Percentiles rank a stretch among this genome's conserved stretches.
Evolutionary conservation across 1,140 invertebrate species (phyloP).

Genomic region (Sarcophaga bullata): DNA sequence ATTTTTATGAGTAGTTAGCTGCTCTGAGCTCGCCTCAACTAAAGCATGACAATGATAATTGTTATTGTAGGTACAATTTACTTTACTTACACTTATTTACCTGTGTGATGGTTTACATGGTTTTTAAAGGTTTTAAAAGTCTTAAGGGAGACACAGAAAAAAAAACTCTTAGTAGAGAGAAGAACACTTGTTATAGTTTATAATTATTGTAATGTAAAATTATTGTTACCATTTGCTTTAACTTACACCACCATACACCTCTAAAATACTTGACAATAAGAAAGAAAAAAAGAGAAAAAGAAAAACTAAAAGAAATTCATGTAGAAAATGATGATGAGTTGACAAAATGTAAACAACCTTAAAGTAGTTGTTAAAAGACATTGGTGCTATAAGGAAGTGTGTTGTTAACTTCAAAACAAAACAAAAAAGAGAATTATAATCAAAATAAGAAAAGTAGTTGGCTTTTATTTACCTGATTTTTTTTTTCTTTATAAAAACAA

Average conservation of each 20-base stretch:
- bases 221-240: too few species aligned
- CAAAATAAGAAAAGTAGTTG: neutral
- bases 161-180: neutral
- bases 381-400: conserved; percentile 34
- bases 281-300: neutral
- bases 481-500: neutral
- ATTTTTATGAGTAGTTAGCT: neutral
- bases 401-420: neutral
- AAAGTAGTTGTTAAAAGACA: conserved; percentile 27
- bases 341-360: conserved; percentile 38
- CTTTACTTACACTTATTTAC: too few species aligned
- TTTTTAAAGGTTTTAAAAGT: too few species aligned
- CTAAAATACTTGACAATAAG: too few species aligned
- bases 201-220: too few species aligned
- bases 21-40: too few species aligned
- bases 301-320: conserved; percentile 12
- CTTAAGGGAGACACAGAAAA: too few species aligned
- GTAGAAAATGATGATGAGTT: conserved; percentile 33
- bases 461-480: neutral
- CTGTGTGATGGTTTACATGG: too few species aligned
- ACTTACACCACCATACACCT: too few species aligned
- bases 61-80: neutral
- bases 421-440: neutral
- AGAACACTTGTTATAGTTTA: neutral
- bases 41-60: neutral